Conservation (phyloP, 2,113 vertebrate species). For the Dermatemys mawii region DNA sequence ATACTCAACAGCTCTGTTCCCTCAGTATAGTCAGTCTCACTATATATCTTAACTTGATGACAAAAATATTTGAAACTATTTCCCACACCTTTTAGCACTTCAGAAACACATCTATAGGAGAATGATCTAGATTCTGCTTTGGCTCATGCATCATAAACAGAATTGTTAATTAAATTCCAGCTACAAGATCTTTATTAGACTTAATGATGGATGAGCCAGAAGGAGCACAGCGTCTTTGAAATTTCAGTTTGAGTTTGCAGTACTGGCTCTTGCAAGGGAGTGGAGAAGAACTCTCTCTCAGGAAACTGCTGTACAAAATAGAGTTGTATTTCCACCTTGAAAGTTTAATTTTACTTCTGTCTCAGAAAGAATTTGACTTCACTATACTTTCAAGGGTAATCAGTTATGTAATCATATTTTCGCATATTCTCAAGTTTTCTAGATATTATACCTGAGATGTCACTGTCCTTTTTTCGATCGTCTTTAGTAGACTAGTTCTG, state of each 20-base stretch:
- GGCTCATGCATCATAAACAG: not conserved
- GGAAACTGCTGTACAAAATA: not conserved
- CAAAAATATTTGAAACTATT: not conserved
- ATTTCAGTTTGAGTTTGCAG: not conserved
- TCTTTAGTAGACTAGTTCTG: not conserved
- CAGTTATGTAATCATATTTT: not conserved
- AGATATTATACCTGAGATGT: not conserved
- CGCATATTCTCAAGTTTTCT: not conserved
- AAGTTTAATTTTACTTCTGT: not conserved
- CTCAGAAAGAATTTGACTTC: not conserved
- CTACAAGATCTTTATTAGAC: not conserved
- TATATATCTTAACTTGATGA: not conserved
- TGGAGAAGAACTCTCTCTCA: not conserved
- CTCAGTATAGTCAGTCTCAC: not conserved
- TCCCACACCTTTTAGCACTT: not conserved
- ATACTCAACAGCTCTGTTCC: not conserved
- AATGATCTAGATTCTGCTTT: not conserved
- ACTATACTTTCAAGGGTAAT: not conserved
- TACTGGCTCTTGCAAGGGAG: not conserved
- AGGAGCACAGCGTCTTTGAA: not conserved
- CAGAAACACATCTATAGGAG: not conserved
- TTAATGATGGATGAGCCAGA: not conserved
- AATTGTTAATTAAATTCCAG: not conserved
- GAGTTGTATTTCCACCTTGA: not conserved
- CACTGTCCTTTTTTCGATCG: not conserved